Base-by-base conservation (phyloP, 2,888 invertebrate species). In the Xylota sylvarum region DNA sequence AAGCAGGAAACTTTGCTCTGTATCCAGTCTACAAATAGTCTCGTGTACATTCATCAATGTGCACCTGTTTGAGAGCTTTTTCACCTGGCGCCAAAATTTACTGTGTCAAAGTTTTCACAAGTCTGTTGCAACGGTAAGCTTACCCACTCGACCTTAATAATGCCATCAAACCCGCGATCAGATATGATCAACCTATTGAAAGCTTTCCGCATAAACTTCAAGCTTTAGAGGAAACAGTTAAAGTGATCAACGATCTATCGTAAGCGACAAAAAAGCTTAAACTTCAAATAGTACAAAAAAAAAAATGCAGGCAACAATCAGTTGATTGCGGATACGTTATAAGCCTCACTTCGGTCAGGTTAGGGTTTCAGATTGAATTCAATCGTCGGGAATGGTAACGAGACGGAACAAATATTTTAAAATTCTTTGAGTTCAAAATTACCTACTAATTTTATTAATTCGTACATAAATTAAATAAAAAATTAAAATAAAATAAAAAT, bases 401-500 rank as follows among this genome's bases (percentile, higher is more conserved):
- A 23, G 23, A 65, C 17, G 12, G 14, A 40, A 6, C 52, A 32
- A 67, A 30, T 3, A 19, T 19, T 5, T n/a, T 50, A 27, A 10
- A 46, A 48, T 12, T 30, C 4, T 10, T 40, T 30, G 23, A 56
- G 32, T 37, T 7, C 23, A 19, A 30, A 6, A 48, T 10, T 14
- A n/a, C 4, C n/a, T 46, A 1, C 19, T n/a, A 23, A 2, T 30
- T 52, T 40, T 40, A 4, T 27, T n/a, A n/a, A n/a, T n/a, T n/a
- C 30, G 48, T 50, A 32, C 12, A 23, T 23, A 50, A 55, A 55
- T 23, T 12, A 70, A 19, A 46, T 30, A 14, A 6, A 35, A 43
- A 52, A 62, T 7, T 37, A 48, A 7, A 52, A 62, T 7, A 50
- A 48, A 7, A 27, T 6, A 60, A 88, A 87, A 64, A 91, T 92